Percentiles rank a stretch among this genome's conserved stretches.
These are phyloP conservation scores for Luperina nickerlii DNA, from an alignment of 2,888 invertebrate genomes.

Conservation along the genomic window DNA sequence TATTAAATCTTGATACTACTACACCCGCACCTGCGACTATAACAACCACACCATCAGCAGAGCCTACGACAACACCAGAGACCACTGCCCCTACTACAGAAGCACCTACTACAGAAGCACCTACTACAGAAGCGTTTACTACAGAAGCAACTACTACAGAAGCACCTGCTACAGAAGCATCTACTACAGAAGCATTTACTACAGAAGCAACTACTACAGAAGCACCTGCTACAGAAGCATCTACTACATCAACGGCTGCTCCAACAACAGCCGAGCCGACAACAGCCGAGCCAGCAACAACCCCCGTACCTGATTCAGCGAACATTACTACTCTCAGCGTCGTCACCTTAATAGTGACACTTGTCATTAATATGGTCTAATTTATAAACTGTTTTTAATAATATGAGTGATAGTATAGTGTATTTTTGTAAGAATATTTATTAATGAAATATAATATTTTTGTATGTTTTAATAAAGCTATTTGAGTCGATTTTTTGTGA, in stretches of 20 bases:
- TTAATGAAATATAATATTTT: conserved; percentile 11
- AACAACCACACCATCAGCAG: not conserved
- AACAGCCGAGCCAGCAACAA: not conserved
- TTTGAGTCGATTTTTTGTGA: conserved; percentile 9
- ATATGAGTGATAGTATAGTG: conserved; percentile 1
- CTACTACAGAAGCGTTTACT: not conserved
- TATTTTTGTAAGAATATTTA: conserved; percentile 45
- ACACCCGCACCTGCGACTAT: conserved; percentile 7
- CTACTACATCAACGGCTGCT: conserved; percentile 14
- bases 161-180: too few species aligned
- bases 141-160: too few species aligned
- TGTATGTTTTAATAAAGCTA: conserved; percentile 50
- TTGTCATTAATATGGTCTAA: conserved; percentile 71
- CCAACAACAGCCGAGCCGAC: not conserved
- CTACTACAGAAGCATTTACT: too few species aligned
- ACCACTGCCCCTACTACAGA: not conserved
- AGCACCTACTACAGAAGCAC: not conserved
- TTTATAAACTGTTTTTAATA: conserved; percentile 23
- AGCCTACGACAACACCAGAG: not conserved
- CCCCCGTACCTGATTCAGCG: conserved; percentile 69
- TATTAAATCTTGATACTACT: conserved; percentile 26
- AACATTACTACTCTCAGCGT: conserved; percentile 77
- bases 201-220: too few species aligned
- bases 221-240: too few species aligned
- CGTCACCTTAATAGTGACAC: conserved; percentile 74